phyloP scores from a whole-genome alignment of 2,888 invertebrate genomes.

The Volucella inflata region DNA sequence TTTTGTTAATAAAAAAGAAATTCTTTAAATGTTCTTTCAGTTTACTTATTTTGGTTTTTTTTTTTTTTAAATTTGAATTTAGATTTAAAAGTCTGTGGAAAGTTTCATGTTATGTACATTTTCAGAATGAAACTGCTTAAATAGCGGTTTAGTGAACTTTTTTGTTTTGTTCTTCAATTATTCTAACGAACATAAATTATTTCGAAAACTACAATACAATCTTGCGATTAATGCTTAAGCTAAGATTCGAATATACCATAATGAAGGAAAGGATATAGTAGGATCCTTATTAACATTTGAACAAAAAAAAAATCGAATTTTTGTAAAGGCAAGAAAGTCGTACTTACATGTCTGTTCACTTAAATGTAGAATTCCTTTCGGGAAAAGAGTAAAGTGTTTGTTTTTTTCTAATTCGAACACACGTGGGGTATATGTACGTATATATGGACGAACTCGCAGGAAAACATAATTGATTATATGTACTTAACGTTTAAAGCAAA shows the following conservation, averaged over 20 bases:
- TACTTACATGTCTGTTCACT: no score
- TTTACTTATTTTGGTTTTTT: background rate
- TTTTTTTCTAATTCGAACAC: no score
- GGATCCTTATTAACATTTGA: background rate
- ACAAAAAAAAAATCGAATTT: no score
- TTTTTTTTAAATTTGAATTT: constrained; percentile 16
- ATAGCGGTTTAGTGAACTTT: background rate
- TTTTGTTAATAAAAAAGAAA: background rate
- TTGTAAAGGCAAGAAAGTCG: no score
- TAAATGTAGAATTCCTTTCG: no score
- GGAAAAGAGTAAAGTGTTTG: no score
- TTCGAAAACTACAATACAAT: background rate
- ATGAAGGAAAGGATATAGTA: background rate
- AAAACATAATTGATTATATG: no score
- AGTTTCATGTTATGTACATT: constrained; percentile 27
- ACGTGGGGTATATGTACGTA: no score
- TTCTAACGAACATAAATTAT: background rate
- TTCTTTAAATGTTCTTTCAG: no score
- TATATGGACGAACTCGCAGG: no score
- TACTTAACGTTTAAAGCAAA: no score
- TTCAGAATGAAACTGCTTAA: background rate
- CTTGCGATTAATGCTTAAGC: background rate
- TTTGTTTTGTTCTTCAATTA: background rate
- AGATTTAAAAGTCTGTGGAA: constrained; percentile 23
- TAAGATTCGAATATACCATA: background rate